phyloP scores from a whole-genome alignment of 2,113 vertebrate genomes.

The Miniopterus natalensis region DNA sequence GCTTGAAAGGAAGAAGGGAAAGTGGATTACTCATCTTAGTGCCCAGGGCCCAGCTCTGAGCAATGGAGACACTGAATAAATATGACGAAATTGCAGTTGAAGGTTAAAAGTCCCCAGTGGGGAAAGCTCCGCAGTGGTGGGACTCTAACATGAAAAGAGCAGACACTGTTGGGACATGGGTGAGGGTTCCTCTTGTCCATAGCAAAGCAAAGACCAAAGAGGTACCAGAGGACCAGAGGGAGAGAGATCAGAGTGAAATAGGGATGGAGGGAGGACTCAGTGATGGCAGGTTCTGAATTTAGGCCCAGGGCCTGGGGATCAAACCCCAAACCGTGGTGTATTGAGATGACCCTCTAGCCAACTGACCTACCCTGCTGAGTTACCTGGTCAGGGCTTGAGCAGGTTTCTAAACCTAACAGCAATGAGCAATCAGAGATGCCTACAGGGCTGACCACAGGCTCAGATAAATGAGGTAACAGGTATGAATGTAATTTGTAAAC shows the following conservation, averaged over 20 bases:
- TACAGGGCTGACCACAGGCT: fast-evolving
- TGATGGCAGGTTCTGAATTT: background rate
- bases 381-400: background rate
- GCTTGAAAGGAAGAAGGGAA: background rate
- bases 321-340: too few relatives aligned
- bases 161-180: background rate
- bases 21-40: conserved; percentile 41
- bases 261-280: background rate
- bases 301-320: background rate
- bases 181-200: background rate
- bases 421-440: background rate
- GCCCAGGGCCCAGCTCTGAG: background rate
- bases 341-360: too few relatives aligned
- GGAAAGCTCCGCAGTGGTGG: background rate
- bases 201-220: background rate
- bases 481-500: background rate
- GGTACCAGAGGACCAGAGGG: background rate
- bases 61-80: background rate
- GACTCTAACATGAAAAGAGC: background rate
- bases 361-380: background rate
- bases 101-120: background rate
- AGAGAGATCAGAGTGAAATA: background rate
- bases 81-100: background rate
- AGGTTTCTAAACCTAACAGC: background rate
- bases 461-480: fast-evolving